Evolutionary conservation across 2,888 invertebrate species (phyloP).

Genomic region (Nipponacmea schrenckii): DNA sequence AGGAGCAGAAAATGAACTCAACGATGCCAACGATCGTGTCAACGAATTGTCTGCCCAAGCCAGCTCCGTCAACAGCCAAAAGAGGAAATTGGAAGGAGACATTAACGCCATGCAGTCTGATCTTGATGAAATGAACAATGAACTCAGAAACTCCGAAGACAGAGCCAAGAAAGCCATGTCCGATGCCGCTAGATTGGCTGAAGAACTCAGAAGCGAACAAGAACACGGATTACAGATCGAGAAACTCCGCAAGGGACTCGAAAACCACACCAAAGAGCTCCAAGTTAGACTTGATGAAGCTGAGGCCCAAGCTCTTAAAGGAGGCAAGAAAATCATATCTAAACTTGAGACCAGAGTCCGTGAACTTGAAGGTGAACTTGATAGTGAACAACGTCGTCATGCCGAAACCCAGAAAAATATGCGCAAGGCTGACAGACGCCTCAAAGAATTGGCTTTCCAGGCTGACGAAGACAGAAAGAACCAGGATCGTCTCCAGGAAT

Average conservation of each 20-base stretch:
- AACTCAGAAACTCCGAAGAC: slow-evolving; percentile 99
- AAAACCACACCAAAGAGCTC: slow-evolving; percentile 98
- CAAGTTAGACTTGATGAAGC: slow-evolving; percentile 92
- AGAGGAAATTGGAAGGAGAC: slow-evolving; percentile 99
- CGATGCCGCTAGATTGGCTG: slow-evolving; percentile 97
- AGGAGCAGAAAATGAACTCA: slow-evolving; percentile 96
- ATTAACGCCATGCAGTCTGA: slow-evolving; percentile 98
- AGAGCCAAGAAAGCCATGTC: slow-evolving; percentile 64
- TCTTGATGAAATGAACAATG: slow-evolving; percentile 97
- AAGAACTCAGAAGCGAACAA: slow-evolving; percentile 98
- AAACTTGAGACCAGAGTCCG: slow-evolving; percentile 88
- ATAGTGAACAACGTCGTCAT: slow-evolving; percentile 98
- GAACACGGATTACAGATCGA: slow-evolving; percentile 91
- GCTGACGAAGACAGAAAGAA: slow-evolving; percentile 98
- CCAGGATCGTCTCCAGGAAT: slow-evolving; percentile 99
- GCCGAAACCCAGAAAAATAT: slow-evolving; percentile 98
- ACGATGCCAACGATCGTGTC: slow-evolving; percentile 97
- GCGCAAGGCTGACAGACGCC: slow-evolving; percentile 94
- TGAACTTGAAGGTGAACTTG: slow-evolving; percentile 81
- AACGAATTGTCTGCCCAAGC: slow-evolving; percentile 96
- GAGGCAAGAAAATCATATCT: slow-evolving; percentile 98
- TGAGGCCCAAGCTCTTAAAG: slow-evolving; percentile 96
- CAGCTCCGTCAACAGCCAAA: slow-evolving; percentile 93
- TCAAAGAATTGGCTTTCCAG: slow-evolving; percentile 88
- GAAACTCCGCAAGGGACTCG: slow-evolving; percentile 97